Percentiles rank a stretch among this genome's conserved stretches.
Conservation (phyloP, 2,888 invertebrate genomes). For the Heteromurus nitidus region DNA sequence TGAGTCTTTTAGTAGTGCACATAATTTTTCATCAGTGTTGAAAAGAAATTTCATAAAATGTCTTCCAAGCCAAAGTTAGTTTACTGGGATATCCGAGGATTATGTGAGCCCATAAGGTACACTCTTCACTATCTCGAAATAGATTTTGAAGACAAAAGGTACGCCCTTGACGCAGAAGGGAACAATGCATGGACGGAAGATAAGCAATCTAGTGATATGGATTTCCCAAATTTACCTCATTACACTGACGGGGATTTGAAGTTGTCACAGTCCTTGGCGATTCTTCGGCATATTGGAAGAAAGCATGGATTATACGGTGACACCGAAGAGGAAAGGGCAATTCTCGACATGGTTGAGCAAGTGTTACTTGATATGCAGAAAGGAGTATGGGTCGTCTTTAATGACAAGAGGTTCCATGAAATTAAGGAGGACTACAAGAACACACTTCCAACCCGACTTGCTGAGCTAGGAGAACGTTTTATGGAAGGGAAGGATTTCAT, state of each 20-base stretch:
- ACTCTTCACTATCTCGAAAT: slow-evolving; percentile 35
- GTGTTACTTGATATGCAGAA: slow-evolving; percentile 21
- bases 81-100: slow-evolving; percentile 39
- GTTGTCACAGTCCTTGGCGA: slow-evolving; percentile 38
- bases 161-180: slow-evolving; percentile 22
- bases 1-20: too few species aligned
- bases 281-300: slow-evolving; percentile 47
- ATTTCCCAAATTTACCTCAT: slow-evolving; percentile 53
- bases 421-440: slow-evolving; percentile 56
- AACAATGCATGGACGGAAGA: slow-evolving; percentile 28
- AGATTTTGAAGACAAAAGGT: slow-evolving; percentile 33
- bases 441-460: slow-evolving; percentile 32
- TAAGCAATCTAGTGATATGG: slow-evolving; percentile 15
- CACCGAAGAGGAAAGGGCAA: slow-evolving; percentile 37
- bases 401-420: slow-evolving; percentile 41
- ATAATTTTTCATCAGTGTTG: too few species aligned
- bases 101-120: slow-evolving; percentile 46
- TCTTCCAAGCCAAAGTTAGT: slow-evolving; percentile 39
- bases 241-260: slow-evolving; percentile 54
- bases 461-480: slow-evolving; percentile 31
- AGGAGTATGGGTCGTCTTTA: slow-evolving; percentile 44
- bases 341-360: slow-evolving; percentile 47
- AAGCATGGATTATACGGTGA: slow-evolving; percentile 47
- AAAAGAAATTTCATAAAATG: too few species aligned
- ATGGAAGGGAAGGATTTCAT: slow-evolving; percentile 51